Evolutionary conservation across 2,797 vertebrate genomes (phyloP).

Genomic region (Hydrocynus forskahlii): DNA sequence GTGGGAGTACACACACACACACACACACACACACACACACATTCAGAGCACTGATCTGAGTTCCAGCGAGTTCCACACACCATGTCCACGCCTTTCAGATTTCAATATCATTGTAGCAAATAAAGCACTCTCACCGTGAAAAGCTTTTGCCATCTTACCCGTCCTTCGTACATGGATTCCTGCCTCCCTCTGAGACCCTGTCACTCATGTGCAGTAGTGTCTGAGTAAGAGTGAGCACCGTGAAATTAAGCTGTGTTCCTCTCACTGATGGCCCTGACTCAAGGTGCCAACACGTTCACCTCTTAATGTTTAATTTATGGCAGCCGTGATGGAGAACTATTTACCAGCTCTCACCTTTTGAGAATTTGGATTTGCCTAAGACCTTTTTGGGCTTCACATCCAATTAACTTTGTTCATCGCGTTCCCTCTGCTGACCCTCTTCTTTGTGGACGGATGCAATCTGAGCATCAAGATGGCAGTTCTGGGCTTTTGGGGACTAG

Average conservation of each 20-base stretch:
- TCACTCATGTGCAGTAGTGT: slow-evolving; percentile 17
- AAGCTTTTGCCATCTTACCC: slow-evolving; percentile 23
- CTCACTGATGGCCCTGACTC: slow-evolving; percentile 24
- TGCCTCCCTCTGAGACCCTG: not conserved
- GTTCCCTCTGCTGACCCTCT: not conserved
- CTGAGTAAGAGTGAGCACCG: slow-evolving; percentile 35
- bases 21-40: no score
- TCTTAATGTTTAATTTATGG: slow-evolving; percentile 37
- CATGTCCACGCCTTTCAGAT: slow-evolving; percentile 16
- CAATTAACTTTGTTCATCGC: slow-evolving; percentile 20
- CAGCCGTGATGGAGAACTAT: not conserved
- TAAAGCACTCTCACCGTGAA: slow-evolving; percentile 35
- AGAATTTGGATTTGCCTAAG: not conserved
- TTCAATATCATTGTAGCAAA: slow-evolving; percentile 33
- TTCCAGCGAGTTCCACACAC: slow-evolving; percentile 32
- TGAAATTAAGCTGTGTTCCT: slow-evolving; percentile 42
- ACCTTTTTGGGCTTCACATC: slow-evolving; percentile 1
- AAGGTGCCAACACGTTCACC: slow-evolving; percentile 21
- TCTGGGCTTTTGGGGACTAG: not conserved
- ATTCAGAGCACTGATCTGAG: not conserved
- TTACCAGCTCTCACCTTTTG: not conserved
- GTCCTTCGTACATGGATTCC: not conserved
- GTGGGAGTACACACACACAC: no score
- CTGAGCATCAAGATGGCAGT: not conserved
- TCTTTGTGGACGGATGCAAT: slow-evolving; percentile 22